Base-by-base conservation (phyloP, 2,797 vertebrate genomes). In the Zenarchopterus dispar region DNA sequence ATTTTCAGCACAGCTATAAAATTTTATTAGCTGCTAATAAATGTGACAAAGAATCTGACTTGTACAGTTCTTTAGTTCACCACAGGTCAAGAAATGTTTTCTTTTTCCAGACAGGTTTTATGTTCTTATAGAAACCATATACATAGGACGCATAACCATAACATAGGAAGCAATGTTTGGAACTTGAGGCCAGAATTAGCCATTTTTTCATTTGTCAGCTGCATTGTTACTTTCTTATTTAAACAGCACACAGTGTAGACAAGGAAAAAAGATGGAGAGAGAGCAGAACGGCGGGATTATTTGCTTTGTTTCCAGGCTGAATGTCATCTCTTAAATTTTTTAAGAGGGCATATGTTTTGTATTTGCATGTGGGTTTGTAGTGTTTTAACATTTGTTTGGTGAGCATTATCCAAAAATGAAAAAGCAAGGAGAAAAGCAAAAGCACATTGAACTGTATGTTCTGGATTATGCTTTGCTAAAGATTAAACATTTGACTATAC, bases 21-120 rank as follows among this genome's bases (percentile, higher is more conserved):
- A 23, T 36, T 71, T 48, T 57, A 43, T 22, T n/a, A 39, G 1
- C 47, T 42, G 50, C 11, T 1, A 54, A 17, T 52, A 56, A 47
- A 36, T 26, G 44, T 42, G 26, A 48, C 18, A 9, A 16, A 6
- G n/a, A 42, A 65, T 51, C 55, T 10, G 22, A 55, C 17, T 15
- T 51, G 2, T 5, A 15, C 23, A 33, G 26, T 39, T 15, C 36
- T 39, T 5, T 21, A 6, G 17, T 54, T 54, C 9, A 44, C 19
- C 28, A 39, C 2, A 43, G 43, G 26, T 75, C 21, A 43, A 31
- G 3, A 8, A 48, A 57, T 13, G 18, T 23, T 21, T 28, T 26
- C n/a, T n/a, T n/a, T 17, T 23, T 59, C 19, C 22, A 16, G 23
- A 36, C 13, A 15, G 36, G 36, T 36, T 47, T 52, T n/a, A 23